Percentiles rank a stretch among this genome's conserved stretches.
Evolutionary conservation across 1,140 invertebrate species (phyloP).

Genomic region (Parapsyche elsis): DNA sequence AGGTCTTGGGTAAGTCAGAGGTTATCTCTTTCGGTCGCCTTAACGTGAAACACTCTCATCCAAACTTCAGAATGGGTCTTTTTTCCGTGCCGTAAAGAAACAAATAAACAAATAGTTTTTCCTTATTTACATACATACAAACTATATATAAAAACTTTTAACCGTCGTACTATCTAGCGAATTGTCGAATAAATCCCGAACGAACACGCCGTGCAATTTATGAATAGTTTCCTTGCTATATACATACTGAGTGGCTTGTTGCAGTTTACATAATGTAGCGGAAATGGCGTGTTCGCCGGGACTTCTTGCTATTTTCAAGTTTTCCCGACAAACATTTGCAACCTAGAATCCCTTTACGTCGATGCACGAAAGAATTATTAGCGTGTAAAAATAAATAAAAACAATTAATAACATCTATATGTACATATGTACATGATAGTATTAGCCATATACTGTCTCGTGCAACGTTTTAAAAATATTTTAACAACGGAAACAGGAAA

Average conservation of each 20-base stretch:
- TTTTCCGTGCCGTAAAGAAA: too few species aligned
- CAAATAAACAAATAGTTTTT: too few species aligned
- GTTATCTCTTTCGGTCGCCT: too few species aligned
- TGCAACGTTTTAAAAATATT: too few species aligned
- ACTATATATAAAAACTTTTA: too few species aligned
- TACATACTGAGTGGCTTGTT: neutral
- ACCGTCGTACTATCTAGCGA: too few species aligned
- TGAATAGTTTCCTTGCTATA: neutral
- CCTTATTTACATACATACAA: too few species aligned
- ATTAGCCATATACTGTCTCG: too few species aligned
- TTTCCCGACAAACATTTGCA: neutral
- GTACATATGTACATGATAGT: neutral
- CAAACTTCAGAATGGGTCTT: too few species aligned
- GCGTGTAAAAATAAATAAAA: neutral
- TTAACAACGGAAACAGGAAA: too few species aligned
- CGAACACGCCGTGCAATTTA: neutral
- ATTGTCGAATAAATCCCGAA: neutral
- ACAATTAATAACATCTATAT: neutral
- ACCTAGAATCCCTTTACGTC: neutral
- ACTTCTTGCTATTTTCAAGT: neutral
- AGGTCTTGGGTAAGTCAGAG: too few species aligned
- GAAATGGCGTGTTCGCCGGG: constrained; percentile 47
- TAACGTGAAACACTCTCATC: too few species aligned
- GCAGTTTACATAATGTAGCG: constrained; percentile 31
- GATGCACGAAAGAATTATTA: neutral